Evolutionary conservation across 2,113 vertebrate genomes (phyloP), one percentile per base, ranked within the genome.

Genomic region (Passer domesticus): DNA sequence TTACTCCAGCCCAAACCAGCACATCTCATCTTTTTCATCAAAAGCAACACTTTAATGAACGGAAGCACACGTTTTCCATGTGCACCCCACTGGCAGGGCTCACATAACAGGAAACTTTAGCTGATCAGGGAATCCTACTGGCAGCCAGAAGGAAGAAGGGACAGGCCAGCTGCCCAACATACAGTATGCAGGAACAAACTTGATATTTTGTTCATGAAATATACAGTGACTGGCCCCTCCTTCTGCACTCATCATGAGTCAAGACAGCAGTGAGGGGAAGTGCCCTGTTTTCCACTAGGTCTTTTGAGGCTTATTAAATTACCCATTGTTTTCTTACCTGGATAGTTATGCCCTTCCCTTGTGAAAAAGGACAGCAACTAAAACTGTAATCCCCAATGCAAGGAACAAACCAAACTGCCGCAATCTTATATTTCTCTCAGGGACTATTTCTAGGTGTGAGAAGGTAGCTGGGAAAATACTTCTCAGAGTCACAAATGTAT

Each of bases 131-230:
- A 94, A 92, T 75, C 68, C 79, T 53, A 14, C 28, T 75, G 33
- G 21, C 20, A 55, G 68, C 10, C 68, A 77, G 64, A 16, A 95
- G 53, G n/a, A 77, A 90, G 64, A 78, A n/a, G 30, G 31, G 24
- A 56, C 28, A 86, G n/a, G 56, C 52, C 94, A 95, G 60, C n/a
- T 95, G 94, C 46, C 43, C 49, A 94, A 70, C 60, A 28, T 37
- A 56, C 53, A 88, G 55, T 35, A 21, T 12, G 74, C 15, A 78
- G 66, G n/a, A 83, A 83, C 60, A 94, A 91, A 94, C 64, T 21
- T 70, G 60, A 74, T 92, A 89, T 87, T 89, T 93, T 64, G 8
- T 68, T 93, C 89, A 95, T 95, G 7, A 96, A 95, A 95, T 91
- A 94, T 84, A 81, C 47, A 94, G 70, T 15, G 28, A 89, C 18